Evolutionary conservation across 2,113 vertebrate species (phyloP).

Genomic region (Fulica atra): DNA sequence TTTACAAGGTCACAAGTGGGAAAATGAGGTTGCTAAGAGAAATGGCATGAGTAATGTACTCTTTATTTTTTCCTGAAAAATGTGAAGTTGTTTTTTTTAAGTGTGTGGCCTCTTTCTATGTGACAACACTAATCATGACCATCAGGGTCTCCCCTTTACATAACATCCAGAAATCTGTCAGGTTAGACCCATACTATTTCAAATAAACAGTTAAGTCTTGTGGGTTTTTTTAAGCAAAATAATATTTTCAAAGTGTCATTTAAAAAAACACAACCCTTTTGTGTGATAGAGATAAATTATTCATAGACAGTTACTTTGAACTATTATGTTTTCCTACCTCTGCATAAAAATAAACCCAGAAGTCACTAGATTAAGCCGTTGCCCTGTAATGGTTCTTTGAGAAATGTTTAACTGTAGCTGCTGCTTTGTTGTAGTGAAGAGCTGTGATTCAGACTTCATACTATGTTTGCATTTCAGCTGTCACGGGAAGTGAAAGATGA

Average conservation of each 20-base stretch:
- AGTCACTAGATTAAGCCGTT: conserved; percentile 4
- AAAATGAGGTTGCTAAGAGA: not conserved
- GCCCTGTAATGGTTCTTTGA: conserved; percentile 16
- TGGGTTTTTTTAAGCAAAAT: not conserved
- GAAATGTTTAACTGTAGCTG: conserved; percentile 36
- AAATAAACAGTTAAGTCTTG: not conserved
- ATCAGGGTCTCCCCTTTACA: not conserved
- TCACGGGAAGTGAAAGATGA: conserved; percentile 82
- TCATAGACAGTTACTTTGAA: conserved; percentile 18
- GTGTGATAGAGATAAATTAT: not conserved
- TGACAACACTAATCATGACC: not conserved
- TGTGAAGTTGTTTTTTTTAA: not conserved
- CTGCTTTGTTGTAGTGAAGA: conserved; percentile 48
- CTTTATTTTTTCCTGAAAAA: not conserved
- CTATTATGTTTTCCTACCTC: conserved; percentile 17
- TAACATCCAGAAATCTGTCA: not conserved
- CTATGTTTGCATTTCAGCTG: conserved; percentile 73
- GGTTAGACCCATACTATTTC: not conserved
- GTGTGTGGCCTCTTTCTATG: not conserved
- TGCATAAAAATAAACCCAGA: conserved; percentile 40
- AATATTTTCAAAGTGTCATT: not conserved
- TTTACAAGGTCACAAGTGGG: not conserved
- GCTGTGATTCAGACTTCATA: conserved; percentile 51
- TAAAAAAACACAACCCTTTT: not conserved
- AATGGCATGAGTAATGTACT: not conserved